Percentiles rank a stretch among this genome's conserved stretches.
Evolutionary conservation across 2,113 vertebrate genomes (phyloP).

Genomic region (Patagioenas fasciata): DNA sequence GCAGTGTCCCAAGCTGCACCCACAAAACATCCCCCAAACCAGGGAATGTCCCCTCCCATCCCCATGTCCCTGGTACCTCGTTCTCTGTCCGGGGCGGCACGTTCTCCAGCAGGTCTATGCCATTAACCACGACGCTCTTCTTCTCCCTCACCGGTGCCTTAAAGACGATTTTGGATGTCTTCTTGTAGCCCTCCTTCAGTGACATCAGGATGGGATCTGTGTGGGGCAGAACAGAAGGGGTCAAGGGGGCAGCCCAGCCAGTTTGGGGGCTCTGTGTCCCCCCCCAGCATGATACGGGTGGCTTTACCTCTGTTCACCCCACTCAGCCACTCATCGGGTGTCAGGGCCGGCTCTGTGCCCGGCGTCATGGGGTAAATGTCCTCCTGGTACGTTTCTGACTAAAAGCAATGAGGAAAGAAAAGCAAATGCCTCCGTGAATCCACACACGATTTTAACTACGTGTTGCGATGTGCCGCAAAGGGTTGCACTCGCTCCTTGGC

Average conservation of each 20-base stretch:
- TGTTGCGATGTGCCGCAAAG: accelerated
- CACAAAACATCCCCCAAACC: too few relatives aligned
- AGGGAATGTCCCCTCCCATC: accelerated
- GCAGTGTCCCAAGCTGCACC: not conserved
- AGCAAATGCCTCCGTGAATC: not conserved
- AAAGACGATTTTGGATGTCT: conserved; percentile 86
- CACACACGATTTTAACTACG: accelerated
- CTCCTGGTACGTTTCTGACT: conserved; percentile 98
- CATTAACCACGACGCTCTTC: conserved; percentile 90
- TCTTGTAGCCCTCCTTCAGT: conserved; percentile 91
- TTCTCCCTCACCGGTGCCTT: conserved; percentile 92
- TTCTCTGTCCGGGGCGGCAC: conserved; percentile 95
- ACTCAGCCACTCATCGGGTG: conserved; percentile 91
- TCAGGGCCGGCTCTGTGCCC: conserved; percentile 89
- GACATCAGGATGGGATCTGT: conserved; percentile 95
- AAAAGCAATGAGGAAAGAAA: not conserved
- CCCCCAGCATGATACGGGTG: accelerated
- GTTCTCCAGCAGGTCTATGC: conserved; percentile 94
- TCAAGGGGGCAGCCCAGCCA: accelerated
- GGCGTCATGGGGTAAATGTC: conserved; percentile 98
- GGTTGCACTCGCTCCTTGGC: too few relatives aligned
- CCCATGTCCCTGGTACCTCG: conserved; percentile 73
- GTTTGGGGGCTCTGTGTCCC: accelerated
- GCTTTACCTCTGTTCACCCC: conserved; percentile 89
- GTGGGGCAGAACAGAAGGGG: not conserved